A percentile compares a stretch with the other conserved stretches of the same genome.
Conservation (phyloP, 2,888 invertebrate genomes). For the Caenorhabditis doughertyi region DNA sequence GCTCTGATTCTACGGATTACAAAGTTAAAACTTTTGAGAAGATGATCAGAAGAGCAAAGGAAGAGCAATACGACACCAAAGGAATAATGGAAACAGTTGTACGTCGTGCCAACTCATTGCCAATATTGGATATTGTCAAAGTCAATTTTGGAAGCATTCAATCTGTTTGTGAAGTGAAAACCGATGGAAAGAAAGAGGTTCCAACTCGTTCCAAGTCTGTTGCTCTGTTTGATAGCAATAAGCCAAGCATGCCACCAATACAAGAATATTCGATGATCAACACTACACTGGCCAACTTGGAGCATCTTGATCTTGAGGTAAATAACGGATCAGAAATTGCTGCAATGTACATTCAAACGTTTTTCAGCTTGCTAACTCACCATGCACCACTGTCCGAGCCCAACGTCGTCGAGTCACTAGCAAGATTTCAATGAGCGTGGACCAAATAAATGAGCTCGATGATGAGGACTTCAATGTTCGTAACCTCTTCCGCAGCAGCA, state of each 20-base stretch:
- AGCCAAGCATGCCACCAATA: conserved; percentile 31
- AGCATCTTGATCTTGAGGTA: conserved; percentile 74
- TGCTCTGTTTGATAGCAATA: conserved; percentile 44
- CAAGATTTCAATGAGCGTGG: conserved; percentile 65
- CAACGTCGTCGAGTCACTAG: conserved; percentile 44
- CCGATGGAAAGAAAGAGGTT: conserved; percentile 30
- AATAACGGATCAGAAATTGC: too few relatives aligned
- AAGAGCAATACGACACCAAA: neutral
- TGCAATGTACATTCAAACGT: neutral
- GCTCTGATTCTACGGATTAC: conserved; percentile 83
- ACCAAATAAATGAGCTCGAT: conserved; percentile 60
- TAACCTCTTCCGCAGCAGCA: conserved; percentile 7
- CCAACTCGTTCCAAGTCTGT: conserved; percentile 69
- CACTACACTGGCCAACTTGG: conserved; percentile 50
- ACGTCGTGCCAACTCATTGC: conserved; percentile 34
- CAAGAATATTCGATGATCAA: conserved; percentile 69
- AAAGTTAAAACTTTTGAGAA: conserved; percentile 51
- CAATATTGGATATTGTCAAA: conserved; percentile 1
- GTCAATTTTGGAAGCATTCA: conserved; percentile 36
- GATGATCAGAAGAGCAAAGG: conserved; percentile 27
- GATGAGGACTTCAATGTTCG: conserved; percentile 49
- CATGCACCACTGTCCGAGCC: conserved; percentile 60
- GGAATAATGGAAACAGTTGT: neutral
- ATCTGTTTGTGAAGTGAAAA: conserved; percentile 48
- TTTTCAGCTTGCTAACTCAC: conserved; percentile 65